Evolutionary conservation across 2,797 vertebrate species (phyloP).

Genomic region (Xenopus petersii): DNA sequence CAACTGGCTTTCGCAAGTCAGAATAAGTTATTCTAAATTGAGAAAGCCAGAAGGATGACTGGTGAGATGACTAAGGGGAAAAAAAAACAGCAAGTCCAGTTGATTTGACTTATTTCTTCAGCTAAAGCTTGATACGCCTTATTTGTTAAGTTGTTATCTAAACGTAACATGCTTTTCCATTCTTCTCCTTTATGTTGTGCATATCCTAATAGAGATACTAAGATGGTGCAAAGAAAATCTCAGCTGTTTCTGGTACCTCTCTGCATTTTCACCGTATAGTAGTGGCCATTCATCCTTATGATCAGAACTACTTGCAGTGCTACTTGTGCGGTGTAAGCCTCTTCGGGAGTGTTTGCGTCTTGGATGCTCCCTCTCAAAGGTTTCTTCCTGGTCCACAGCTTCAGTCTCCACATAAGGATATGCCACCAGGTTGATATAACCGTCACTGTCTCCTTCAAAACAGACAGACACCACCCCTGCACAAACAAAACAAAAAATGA

Average conservation of each 20-base stretch:
- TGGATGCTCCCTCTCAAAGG: constrained; percentile 86
- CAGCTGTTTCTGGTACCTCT: constrained; percentile 71
- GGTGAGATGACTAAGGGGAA: too few species aligned
- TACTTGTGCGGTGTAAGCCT: constrained; percentile 85
- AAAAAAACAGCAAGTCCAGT: too few species aligned
- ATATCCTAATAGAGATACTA: too few species aligned
- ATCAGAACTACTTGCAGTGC: constrained; percentile 65
- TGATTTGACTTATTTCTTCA: too few species aligned
- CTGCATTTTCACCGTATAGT: constrained; percentile 72
- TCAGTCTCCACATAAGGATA: constrained; percentile 94
- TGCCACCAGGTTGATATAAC: constrained; percentile 95
- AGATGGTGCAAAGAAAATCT: too few species aligned
- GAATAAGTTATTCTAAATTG: too few species aligned
- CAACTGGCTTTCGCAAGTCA: too few species aligned
- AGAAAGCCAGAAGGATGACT: too few species aligned
- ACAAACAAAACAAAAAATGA: not conserved
- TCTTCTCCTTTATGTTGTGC: too few species aligned
- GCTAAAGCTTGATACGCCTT: too few species aligned
- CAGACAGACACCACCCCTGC: constrained; percentile 89
- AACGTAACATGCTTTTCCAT: too few species aligned
- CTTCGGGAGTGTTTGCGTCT: constrained; percentile 93
- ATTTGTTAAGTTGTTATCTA: too few species aligned
- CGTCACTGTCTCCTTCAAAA: constrained; percentile 91
- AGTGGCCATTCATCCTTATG: constrained; percentile 83
- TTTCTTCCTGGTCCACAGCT: constrained; percentile 82